Conservation (phyloP, 2,888 invertebrate genomes). For the Rhagophthalmus giganteus region DNA sequence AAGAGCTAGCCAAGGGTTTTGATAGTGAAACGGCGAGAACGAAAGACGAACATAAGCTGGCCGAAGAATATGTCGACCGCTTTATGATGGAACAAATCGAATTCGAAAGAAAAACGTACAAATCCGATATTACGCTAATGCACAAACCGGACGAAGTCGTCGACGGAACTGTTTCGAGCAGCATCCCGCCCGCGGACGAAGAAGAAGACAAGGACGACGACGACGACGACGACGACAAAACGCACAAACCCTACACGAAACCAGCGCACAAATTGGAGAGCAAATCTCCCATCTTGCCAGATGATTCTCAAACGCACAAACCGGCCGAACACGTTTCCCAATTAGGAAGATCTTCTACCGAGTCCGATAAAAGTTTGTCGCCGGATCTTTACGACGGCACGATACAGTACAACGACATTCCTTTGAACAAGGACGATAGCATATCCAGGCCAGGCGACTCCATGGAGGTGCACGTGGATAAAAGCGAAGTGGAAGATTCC, state of each 20-base stretch:
- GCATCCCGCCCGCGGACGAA: too few species aligned
- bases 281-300: slow-evolving; percentile 32
- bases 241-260: slow-evolving; percentile 36
- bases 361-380: slow-evolving; percentile 48
- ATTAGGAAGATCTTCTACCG: slow-evolving; percentile 42
- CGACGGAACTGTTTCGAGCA: too few species aligned
- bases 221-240: too few species aligned
- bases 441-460: slow-evolving; percentile 54
- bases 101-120: slow-evolving; percentile 10
- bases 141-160: too few species aligned
- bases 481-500: slow-evolving; percentile 57
- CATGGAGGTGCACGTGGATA: slow-evolving; percentile 58
- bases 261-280: slow-evolving; percentile 37
- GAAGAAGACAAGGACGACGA: too few species aligned
- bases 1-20: slow-evolving; percentile 41
- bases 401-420: slow-evolving; percentile 27
- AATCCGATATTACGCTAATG: slow-evolving; percentile 11
- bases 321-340: slow-evolving; percentile 37
- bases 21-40: slow-evolving; percentile 38
- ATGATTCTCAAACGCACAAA: slow-evolving; percentile 42
- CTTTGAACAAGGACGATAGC: slow-evolving; percentile 32
- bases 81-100: slow-evolving; percentile 24
- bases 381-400: slow-evolving; percentile 35
- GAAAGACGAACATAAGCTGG: slow-evolving; percentile 19
- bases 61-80: slow-evolving; percentile 22